These are phyloP conservation scores for Drosophila nebulosa DNA, from an alignment of 1,140 invertebrate genomes.

Conservation along the genomic window DNA sequence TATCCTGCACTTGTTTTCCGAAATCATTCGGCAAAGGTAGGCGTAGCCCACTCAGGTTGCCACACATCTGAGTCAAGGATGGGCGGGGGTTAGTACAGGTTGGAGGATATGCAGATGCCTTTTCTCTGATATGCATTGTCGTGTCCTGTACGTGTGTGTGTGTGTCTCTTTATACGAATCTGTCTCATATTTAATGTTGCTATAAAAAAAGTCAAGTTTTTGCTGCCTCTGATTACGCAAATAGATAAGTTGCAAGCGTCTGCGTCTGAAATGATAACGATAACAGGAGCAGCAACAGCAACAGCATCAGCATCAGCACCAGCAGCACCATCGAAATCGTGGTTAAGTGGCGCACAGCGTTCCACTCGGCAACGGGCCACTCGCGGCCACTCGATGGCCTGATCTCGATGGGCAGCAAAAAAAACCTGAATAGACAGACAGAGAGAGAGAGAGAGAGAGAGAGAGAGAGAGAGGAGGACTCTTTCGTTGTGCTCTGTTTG, in stretches of 20 bases:
- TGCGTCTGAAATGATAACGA: constrained; percentile 28
- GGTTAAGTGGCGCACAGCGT: constrained; percentile 50
- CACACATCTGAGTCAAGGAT: neutral
- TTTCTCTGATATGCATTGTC: neutral
- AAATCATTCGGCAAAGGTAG: neutral
- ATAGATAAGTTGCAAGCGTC: constrained; percentile 42
- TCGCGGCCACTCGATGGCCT: constrained; percentile 42
- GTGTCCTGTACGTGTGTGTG: neutral
- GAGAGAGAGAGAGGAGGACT: too few species aligned
- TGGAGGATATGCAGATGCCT: constrained; percentile 6
- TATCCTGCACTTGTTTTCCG: constrained; percentile 39
- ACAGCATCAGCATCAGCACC: too few species aligned
- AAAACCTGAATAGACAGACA: constrained; percentile 26
- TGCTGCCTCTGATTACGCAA: constrained; percentile 46
- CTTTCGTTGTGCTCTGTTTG: constrained; percentile 25
- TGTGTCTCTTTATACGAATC: neutral
- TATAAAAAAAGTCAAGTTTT: constrained; percentile 48
- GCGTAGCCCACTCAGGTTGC: constrained; percentile 5
- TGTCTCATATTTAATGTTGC: constrained; percentile 26
- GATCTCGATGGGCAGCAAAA: constrained; percentile 12
- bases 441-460: neutral
- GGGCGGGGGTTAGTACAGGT: neutral
- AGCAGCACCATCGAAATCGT: constrained; percentile 48
- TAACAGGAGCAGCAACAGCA: constrained; percentile 18
- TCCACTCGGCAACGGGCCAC: constrained; percentile 33